phyloP scores from a whole-genome alignment of 2,797 vertebrate genomes.

The Pygocentrus nattereri region DNA sequence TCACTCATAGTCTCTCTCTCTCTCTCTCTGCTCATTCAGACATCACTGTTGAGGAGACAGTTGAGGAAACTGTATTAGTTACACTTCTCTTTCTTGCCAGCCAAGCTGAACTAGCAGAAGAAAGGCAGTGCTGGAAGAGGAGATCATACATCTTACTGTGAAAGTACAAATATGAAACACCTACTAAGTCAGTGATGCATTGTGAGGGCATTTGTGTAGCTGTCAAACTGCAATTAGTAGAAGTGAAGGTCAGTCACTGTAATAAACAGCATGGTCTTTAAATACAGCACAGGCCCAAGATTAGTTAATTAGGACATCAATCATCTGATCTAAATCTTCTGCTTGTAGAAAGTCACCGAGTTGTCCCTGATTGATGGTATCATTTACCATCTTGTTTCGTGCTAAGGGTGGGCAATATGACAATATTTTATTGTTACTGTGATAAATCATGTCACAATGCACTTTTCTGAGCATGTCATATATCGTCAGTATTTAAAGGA shows the following conservation, averaged over 20 bases:
- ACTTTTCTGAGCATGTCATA: too few relatives aligned
- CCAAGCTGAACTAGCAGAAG: neutral
- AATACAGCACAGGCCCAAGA: slow-evolving; percentile 6
- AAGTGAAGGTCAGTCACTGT: neutral
- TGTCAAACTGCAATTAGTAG: slow-evolving; percentile 15
- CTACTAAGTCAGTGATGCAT: neutral
- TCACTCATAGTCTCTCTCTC: neutral
- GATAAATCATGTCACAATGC: too few relatives aligned
- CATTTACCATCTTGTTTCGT: neutral
- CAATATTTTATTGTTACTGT: too few relatives aligned
- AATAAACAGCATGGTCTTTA: neutral
- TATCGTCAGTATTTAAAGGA: too few relatives aligned
- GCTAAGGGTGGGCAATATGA: too few relatives aligned
- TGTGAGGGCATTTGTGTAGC: neutral
- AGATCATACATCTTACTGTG: neutral
- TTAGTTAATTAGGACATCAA: slow-evolving; percentile 24
- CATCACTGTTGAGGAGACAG: slow-evolving; percentile 17
- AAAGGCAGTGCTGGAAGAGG: neutral
- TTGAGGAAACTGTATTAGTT: slow-evolving; percentile 14
- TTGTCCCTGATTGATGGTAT: slow-evolving; percentile 3
- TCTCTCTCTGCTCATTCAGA: slow-evolving; percentile 6
- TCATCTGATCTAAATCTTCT: neutral
- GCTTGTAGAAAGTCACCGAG: neutral
- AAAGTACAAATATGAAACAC: neutral
- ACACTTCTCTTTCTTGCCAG: neutral